These are phyloP conservation scores for Catostomus latipinnis DNA, from an alignment of 2,797 vertebrate species.

Conservation along the genomic window DNA sequence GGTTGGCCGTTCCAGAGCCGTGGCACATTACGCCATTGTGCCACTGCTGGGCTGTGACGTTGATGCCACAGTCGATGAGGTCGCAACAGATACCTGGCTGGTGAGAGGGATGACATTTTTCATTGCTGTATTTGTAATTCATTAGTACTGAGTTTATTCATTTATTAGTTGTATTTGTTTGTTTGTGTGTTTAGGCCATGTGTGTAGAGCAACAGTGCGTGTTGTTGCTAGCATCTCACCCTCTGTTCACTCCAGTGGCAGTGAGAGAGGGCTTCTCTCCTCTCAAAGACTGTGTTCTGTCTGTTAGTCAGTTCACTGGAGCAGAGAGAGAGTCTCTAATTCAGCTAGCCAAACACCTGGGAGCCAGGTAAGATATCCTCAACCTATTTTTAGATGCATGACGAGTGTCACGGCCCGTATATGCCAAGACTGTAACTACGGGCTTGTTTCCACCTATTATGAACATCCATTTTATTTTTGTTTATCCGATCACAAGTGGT, in stretches of 20 bases:
- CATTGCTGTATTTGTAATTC: not conserved
- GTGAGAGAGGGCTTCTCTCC: slow-evolving; percentile 84
- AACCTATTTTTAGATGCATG: no score
- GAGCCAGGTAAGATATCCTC: slow-evolving; percentile 83
- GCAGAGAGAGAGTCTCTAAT: slow-evolving; percentile 91
- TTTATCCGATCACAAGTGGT: no score
- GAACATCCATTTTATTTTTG: no score
- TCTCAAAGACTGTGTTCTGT: slow-evolving; percentile 88
- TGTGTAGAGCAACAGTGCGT: slow-evolving; percentile 89
- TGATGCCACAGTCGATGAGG: slow-evolving; percentile 90
- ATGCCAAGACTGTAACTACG: not conserved
- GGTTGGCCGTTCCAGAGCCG: slow-evolving; percentile 73
- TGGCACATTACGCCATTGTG: slow-evolving; percentile 93
- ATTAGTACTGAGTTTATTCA: not conserved
- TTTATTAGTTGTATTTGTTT: not conserved
- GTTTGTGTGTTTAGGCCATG: slow-evolving; percentile 75
- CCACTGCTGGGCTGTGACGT: slow-evolving; percentile 90
- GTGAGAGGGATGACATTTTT: slow-evolving; percentile 77
- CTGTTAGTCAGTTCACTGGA: slow-evolving; percentile 94
- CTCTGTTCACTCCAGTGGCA: slow-evolving; percentile 88
- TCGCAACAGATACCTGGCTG: slow-evolving; percentile 97
- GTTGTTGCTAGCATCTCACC: slow-evolving; percentile 82
- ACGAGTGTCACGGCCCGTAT: not conserved
- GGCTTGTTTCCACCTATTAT: no score
- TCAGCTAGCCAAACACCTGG: slow-evolving; percentile 87